Evolutionary conservation across 1,140 invertebrate genomes (phyloP), one percentile per base, ranked within the genome.

Genomic region (Linepithema humile): DNA sequence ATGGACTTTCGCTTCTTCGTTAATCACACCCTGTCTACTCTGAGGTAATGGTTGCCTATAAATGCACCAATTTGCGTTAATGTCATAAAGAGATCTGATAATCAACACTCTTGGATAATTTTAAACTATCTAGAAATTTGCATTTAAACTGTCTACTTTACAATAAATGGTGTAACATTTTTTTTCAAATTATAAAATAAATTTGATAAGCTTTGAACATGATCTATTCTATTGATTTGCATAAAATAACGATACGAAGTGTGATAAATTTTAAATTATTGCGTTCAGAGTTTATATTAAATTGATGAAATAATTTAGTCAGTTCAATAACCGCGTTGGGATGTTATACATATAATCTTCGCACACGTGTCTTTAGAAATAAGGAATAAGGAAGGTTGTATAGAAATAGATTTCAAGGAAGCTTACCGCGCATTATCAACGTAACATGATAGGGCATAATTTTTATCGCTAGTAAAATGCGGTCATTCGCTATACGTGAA

Each of bases 1-100:
- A 35, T 69, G 10, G 55, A 80, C 48, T 67, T 80, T 69, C 48
- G 45, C 45, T 78, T 43, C 35, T 69, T 15, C 17, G 43, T 77
- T 77, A 67, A 77, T 77, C 9, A 50, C 15, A 67, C 9, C 45
- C 32, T 65, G 43, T 10, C 67, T 20, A 32, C 1, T 26, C 43
- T 38, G 60, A 65, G 43, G 17, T 50, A 50, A 77, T 50, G 32
- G 35, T 48, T 64, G 3, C 57, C 26, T 38, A 59, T 6, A 43
- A 15, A 74, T 74, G 23, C 32, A 40, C 9, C 32, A 32, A 50
- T 53, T 40, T 64, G 35, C 50, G 35, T 9, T n/a, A 60, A 60
- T 74, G 60, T 43, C 23, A 60, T 40, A 60, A 3, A 48, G 29
- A 48, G 23, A 50, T 67, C n/a, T 38, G 40, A 43, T 38, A 53